phyloP scores from a whole-genome alignment of 2,797 vertebrate genomes.

The Alauda arvensis region DNA sequence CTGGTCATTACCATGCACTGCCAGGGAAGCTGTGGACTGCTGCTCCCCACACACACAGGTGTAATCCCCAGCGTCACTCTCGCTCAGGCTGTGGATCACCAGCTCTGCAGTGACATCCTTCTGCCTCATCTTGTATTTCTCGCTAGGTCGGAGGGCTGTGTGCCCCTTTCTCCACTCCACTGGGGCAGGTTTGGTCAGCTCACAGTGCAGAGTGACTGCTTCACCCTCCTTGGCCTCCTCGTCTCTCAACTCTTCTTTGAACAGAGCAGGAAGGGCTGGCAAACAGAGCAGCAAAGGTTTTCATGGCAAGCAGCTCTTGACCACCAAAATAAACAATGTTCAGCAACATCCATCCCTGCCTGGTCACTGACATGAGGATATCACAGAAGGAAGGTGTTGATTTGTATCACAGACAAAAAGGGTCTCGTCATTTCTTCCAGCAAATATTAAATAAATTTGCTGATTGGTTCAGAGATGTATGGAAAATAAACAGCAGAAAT shows the following conservation, averaged over 20 bases:
- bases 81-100: conserved; percentile 34
- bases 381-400: neutral
- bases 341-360: neutral
- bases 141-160: conserved; percentile 2
- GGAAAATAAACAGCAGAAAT: neutral
- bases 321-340: neutral
- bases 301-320: neutral
- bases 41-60: conserved; percentile 74
- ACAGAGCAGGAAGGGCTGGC: conserved; percentile 58
- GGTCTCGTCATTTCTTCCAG: rapidly evolving
- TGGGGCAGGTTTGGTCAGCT: conserved; percentile 53
- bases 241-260: conserved; percentile 58
- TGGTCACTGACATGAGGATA: neutral
- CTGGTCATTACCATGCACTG: conserved; percentile 51
- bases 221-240: conserved; percentile 51
- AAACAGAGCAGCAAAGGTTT: conserved; percentile 32
- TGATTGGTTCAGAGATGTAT: neutral
- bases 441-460: neutral
- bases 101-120: conserved; percentile 55
- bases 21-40: conserved; percentile 29
- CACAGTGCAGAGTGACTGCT: conserved; percentile 44
- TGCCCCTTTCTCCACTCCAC: conserved; percentile 61
- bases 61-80: conserved; percentile 78
- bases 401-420: neutral
- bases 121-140: conserved; percentile 64